Evolutionary conservation across 1,140 invertebrate genomes (phyloP).

Genomic region (Drosophila simulans): DNA sequence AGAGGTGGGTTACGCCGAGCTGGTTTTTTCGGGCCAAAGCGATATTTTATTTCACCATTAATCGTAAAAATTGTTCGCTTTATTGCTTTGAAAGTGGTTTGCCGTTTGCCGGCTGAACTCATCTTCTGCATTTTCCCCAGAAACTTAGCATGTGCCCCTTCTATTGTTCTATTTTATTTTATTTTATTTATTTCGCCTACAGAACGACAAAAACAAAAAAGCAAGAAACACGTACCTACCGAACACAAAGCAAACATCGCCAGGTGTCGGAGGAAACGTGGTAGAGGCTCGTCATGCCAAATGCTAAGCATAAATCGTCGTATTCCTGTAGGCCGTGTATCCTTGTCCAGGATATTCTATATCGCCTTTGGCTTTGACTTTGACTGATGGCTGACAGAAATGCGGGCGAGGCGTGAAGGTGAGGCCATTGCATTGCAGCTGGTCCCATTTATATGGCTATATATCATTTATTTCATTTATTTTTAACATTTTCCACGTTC

Average conservation of each 20-base stretch:
- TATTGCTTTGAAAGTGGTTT: slow-evolving; percentile 68
- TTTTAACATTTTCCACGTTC: neutral
- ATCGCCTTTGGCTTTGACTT: slow-evolving; percentile 6
- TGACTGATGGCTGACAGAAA: slow-evolving; percentile 30
- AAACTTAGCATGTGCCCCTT: slow-evolving; percentile 61
- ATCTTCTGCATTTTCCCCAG: slow-evolving; percentile 7
- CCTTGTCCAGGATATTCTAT: slow-evolving; percentile 14
- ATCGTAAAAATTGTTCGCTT: slow-evolving; percentile 52
- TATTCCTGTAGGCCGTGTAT: slow-evolving; percentile 10
- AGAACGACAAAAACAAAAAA: neutral
- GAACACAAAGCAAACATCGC: slow-evolving; percentile 17
- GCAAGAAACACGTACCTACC: neutral
- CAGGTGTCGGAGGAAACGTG: slow-evolving; percentile 13
- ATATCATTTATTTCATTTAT: slow-evolving; percentile 12
- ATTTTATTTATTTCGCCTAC: slow-evolving; percentile 10
- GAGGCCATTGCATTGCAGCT: slow-evolving; percentile 1
- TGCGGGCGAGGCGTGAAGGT: neutral
- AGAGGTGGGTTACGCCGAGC: slow-evolving; percentile 16
- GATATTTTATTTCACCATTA: slow-evolving; percentile 72
- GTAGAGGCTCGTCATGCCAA: slow-evolving; percentile 1
- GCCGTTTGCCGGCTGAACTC: slow-evolving; percentile 30
- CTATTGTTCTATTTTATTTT: slow-evolving; percentile 15
- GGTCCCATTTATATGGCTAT: neutral
- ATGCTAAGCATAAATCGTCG: slow-evolving; percentile 22
- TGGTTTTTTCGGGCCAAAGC: slow-evolving; percentile 15